Percentiles rank a stretch among this genome's conserved stretches.
These are phyloP conservation scores for Eudyptes chrysolophus DNA, from an alignment of 2,113 vertebrate species.

Conservation along the genomic window DNA sequence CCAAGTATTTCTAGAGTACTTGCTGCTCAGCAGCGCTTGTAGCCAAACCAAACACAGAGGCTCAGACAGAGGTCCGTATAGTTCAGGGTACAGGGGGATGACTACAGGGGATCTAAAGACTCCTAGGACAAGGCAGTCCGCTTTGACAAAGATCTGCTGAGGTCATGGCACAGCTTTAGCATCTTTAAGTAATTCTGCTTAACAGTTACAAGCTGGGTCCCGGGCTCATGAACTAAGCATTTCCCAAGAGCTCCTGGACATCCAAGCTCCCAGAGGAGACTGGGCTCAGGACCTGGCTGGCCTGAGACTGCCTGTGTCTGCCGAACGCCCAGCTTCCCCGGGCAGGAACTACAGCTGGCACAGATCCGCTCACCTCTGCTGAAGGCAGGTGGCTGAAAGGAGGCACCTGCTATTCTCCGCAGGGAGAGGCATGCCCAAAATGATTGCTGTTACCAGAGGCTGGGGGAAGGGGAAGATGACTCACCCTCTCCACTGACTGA, in stretches of 20 bases:
- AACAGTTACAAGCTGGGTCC: not conserved
- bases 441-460: not conserved
- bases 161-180: not conserved
- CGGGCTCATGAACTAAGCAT: not conserved
- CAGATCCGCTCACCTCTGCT: not conserved
- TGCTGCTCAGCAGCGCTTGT: fast-evolving
- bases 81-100: not conserved
- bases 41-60: not conserved
- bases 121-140: not conserved
- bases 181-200: not conserved
- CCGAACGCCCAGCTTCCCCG: fast-evolving
- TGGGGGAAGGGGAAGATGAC: not conserved
- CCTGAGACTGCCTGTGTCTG: not conserved
- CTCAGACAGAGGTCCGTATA: not conserved
- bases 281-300: not conserved
- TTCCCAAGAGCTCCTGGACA: not conserved
- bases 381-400: not conserved
- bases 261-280: not conserved
- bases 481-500: not conserved
- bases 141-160: not conserved
- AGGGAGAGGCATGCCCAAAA: not conserved
- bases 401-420: not conserved
- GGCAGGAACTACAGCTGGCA: not conserved
- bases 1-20: not conserved
- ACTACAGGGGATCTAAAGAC: not conserved